Base-by-base conservation (phyloP, 2,797 vertebrate genomes). In the Ambastaia sidthimunki region DNA sequence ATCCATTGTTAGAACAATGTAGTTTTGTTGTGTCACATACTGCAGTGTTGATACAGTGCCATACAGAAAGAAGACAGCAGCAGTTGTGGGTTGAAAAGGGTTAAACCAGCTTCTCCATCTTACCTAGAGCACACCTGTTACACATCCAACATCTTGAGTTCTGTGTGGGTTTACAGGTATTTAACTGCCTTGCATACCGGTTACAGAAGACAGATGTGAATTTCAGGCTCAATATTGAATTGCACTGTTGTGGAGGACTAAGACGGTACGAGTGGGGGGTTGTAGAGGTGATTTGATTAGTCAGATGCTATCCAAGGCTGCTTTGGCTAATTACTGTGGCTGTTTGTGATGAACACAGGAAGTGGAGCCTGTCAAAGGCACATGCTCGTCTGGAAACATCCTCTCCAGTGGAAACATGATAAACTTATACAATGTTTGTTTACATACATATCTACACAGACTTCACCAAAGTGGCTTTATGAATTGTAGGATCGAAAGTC, bases 201-300 rank as follows among this genome's bases (percentile, higher is more conserved):
- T 5, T 28, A 63, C 19, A 78, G 15, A 63, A 16, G 18, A 15
- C 60, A 63, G 28, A 31, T 15, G 31, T n/a, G 16, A 31, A 31
- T 9, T 18, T 63, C 16, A 63, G 16, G 60, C 28, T 7, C 15
- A 34, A 82, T 90, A 93, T 93, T 91, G 82, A 91, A 92, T 93
- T 92, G 71, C 85, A 25, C 31, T 34, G 31, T 52, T 57, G 54
- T 52, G 48, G 19, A 48, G 18, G 34, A 52, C 19, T 50, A 11
- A 23, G 25, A 28, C 52, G 63, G 50, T 37, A 50, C 13, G 3
- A n/a, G 4, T 85, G 80, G 86, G 81, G 86, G 88, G 85, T 84
- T 86, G 87, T 85, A 89, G 88, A 90, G 85, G 72, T 90, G 91
- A 93, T 89, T 82, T 87, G 83, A 90, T 93, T 92, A 93, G 85